phyloP scores from a whole-genome alignment of 1,140 invertebrate genomes.

The Drosophila trapezifrons region DNA sequence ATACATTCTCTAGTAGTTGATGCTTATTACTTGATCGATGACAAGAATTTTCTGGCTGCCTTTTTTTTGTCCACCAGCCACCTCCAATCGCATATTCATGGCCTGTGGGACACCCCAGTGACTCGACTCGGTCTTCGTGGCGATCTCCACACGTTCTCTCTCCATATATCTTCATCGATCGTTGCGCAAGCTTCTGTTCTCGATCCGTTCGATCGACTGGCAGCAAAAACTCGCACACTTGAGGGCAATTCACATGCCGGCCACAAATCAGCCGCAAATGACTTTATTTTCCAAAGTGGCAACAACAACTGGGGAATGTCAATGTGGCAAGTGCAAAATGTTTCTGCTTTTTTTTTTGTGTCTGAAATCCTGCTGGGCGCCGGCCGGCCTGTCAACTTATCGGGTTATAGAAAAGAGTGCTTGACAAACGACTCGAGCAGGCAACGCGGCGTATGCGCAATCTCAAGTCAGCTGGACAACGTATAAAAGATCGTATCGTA shows the following conservation, averaged over 20 bases:
- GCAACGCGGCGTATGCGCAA: constrained; percentile 64
- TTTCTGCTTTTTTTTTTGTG: neutral
- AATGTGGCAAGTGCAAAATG: constrained; percentile 39
- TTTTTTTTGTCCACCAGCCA: constrained; percentile 5
- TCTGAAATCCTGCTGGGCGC: constrained; percentile 21
- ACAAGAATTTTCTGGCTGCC: constrained; percentile 15
- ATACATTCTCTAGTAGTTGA: constrained; percentile 6
- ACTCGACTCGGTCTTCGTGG: constrained; percentile 6
- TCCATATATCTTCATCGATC: constrained; percentile 27
- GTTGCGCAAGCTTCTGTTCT: constrained; percentile 31
- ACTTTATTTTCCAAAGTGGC: constrained; percentile 54
- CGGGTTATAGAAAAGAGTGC: constrained; percentile 1
- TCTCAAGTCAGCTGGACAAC: constrained; percentile 12
- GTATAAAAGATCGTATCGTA: constrained; percentile 13
- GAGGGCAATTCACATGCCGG: constrained; percentile 59
- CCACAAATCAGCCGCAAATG: constrained; percentile 64
- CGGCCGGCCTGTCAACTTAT: constrained; percentile 10
- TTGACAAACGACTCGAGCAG: constrained; percentile 17
- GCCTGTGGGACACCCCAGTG: constrained; percentile 17
- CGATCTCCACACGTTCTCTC: constrained; percentile 16
- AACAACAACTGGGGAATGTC: constrained; percentile 35
- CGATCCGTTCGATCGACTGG: constrained; percentile 22
- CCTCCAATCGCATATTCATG: constrained; percentile 37
- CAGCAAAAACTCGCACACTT: constrained; percentile 54
- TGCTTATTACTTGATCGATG: constrained; percentile 15